Evolutionary conservation across 2,797 vertebrate species (phyloP).

Genomic region (Schizothorax lantsangensis): DNA sequence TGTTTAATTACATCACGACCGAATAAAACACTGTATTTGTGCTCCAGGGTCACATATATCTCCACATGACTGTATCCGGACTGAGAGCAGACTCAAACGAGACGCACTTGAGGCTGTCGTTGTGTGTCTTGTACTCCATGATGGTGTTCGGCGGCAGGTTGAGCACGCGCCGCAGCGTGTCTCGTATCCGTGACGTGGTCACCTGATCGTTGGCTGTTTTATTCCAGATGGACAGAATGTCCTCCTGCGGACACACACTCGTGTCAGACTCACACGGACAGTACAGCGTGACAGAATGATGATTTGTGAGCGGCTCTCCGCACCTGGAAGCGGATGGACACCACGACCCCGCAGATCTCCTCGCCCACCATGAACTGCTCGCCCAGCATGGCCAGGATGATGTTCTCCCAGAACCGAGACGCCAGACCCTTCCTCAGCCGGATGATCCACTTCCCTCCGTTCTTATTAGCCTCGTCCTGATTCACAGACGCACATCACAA

Average conservation of each 20-base stretch:
- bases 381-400: slow-evolving; percentile 96
- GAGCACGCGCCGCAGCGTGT: slow-evolving; percentile 84
- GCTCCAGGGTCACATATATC: too few species aligned
- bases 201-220: slow-evolving; percentile 86
- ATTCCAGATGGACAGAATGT: slow-evolving; percentile 89
- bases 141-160: slow-evolving; percentile 89
- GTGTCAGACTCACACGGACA: not conserved
- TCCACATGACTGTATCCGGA: too few species aligned
- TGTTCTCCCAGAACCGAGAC: slow-evolving; percentile 98
- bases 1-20: not conserved
- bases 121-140: slow-evolving; percentile 91
- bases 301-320: not conserved
- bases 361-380: slow-evolving; percentile 99
- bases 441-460: slow-evolving; percentile 88
- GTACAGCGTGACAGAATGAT: not conserved
- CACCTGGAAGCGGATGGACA: slow-evolving; percentile 95
- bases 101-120: slow-evolving; percentile 88
- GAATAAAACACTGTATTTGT: not conserved
- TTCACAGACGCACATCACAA: slow-evolving; percentile 58
- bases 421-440: slow-evolving; percentile 92
- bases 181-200: slow-evolving; percentile 84
- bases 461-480: slow-evolving; percentile 87
- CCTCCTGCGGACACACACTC: slow-evolving; percentile 74
- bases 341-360: slow-evolving; percentile 97
- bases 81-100: not conserved